Base-by-base conservation (phyloP, 23 tunicate species). In the Ascidia mentula region DNA sequence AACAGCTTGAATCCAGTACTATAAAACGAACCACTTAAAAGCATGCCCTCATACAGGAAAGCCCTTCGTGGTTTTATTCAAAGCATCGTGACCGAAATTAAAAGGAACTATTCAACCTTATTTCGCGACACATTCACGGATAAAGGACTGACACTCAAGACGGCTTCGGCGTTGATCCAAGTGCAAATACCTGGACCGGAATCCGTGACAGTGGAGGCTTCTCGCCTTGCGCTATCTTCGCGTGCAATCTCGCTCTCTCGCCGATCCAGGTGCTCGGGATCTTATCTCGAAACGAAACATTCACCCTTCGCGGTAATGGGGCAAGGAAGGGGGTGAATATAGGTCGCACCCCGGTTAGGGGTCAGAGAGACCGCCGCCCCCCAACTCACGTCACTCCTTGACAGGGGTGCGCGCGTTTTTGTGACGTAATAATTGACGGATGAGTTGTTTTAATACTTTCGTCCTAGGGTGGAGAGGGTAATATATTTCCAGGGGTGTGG, bases 151-250 rank as follows among this genome's bases (percentile, higher is more conserved):
- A n/a, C n/a, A n/a, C n/a, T n/a, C n/a, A n/a, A n/a, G n/a, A n/a
- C n/a, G n/a, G n/a, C n/a, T n/a, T n/a, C n/a, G 13, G 65, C 22
- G 28, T 53, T 53, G 65, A 53, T 53, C 65, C 13, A 53, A 5
- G 65, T 53, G 65, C 65, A 53, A 53, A 53, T 53, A 53, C 24
- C 24, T 53, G 28, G 28, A 53, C 28, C 65, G 13, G 24, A 53
- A 53, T 53, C 65, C 65, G 65, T 53, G 65, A 26, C 65, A 53
- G 65, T 28, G 24, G 65, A 53, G 65, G 65, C 65, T 53, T 53
- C 65, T 53, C 65, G 65, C 65, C 65, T 53, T 53, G 65, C 65
- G 65, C 65, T 53, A 53, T 53, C 65, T 53, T 28, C 65, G 65
- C 65, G 65, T 53, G 65, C 65, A 53, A 53, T 53, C 65, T 5